Evolutionary conservation across 2,113 vertebrate genomes (phyloP), one percentile per base, ranked within the genome.

Genomic region (Dendrocopos noguchii): DNA sequence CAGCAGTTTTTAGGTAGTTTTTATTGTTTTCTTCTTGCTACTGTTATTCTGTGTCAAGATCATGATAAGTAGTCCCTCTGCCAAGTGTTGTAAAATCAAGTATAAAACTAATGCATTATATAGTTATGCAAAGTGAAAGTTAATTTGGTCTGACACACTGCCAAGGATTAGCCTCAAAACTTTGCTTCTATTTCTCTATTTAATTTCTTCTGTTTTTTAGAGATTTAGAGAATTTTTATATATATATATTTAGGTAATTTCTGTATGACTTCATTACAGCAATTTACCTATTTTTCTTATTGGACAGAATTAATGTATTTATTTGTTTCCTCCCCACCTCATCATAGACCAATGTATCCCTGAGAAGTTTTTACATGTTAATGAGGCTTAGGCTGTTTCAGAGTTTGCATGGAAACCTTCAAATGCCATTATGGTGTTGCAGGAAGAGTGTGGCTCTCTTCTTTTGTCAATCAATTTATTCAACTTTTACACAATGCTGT

Each of bases 381-480:
- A 91, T 82, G 75, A 89, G 56, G 39, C 70, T 71, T 88, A 80
- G 20, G 24, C 27, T 29, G 8, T 76, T 95, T 86, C 73, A 91
- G 82, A 88, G 22, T 36, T 90, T 88, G 7, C 29, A 64, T 19
- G 11, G 76, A 91, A 88, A 84, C 73, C 76, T 93, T 91, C 47
- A 86, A 88, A 77, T 65, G 56, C 17, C 68, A 93, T 93, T 84
- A 94, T 88, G 22, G 53, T 90, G 47, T 74, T 90, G 33, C 47
- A 88, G 85, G 73, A 93, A 2, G 14, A 90, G 67, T 78, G 82
- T 90, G 93, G 73, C 57, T 84, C 89, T 79, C 86, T 85, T 36
- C 15, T 44, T 44, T 91, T 85, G 95, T 91, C 87, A 94, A 91
- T 89, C 84, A 80, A 8, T 60, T 91, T 70, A 95, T 61, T 94